Evolutionary conservation across 2,113 vertebrate species (phyloP), one percentile per base, ranked within the genome.

Genomic region (Elephantulus edwardii): DNA sequence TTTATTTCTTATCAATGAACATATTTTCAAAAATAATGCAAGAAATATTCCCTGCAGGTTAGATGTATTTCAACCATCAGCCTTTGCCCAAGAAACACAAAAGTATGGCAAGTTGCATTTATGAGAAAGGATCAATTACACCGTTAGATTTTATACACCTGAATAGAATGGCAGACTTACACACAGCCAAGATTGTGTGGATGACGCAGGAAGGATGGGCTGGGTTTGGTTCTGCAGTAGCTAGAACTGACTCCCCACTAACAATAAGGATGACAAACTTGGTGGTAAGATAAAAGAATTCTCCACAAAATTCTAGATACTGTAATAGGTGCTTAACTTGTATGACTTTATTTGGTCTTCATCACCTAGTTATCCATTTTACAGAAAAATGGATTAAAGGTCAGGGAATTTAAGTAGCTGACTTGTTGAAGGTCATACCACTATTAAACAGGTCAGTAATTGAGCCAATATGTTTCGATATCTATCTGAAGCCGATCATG

Each of bases 11-110:
- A 92, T 60, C 79, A 86, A 90, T 0, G 40, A 86, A 35, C 40
- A 75, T 52, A 38, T 40, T 82, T 64, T 86, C 35, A 76, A 83
- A 93, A 93, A 30, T 28, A 86, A 80, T 30, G 16, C 4, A 83
- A 72, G n/a, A 58, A 85, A 26, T 20, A 54, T 38, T 33, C 20
- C 16, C 30, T 6, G 46, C 44, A 64, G 26, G 35, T 68, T 35
- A 71, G 20, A 71, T 83, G 11, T 42, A 38, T 50, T 38, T 50
- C 48, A 42, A 75, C 44, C 40, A 40, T 17, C 44, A 79, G 52
- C 6, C 16, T 91, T 76, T 80, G 50, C 7, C 35, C 30, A 50
- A 35, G 14, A 83, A 91, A 88, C 42, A 66, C 19, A 60, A 40
- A 84, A 70, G 54, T 17, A 60, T 6, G 26, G n/a, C 40, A 56